These are phyloP conservation scores for Sebastolobus altivelis DNA, from an alignment of 2,797 vertebrate species.

Conservation along the genomic window DNA sequence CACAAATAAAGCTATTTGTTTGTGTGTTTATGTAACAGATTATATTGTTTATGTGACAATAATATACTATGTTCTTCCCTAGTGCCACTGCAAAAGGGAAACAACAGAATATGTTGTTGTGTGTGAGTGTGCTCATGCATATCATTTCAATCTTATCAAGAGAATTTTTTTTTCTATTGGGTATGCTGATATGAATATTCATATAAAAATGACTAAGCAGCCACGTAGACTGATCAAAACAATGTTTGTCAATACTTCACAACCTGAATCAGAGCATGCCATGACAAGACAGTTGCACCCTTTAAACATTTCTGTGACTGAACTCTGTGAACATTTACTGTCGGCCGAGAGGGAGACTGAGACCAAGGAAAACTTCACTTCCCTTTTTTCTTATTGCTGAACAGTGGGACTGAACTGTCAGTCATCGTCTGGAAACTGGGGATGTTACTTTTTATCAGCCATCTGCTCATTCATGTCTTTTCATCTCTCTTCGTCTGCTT, in stretches of 20 bases:
- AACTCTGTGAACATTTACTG: slow-evolving; percentile 11
- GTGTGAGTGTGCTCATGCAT: neutral
- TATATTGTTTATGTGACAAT: neutral
- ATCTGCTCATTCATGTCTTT: slow-evolving; percentile 30
- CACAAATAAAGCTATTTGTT: slow-evolving; percentile 4
- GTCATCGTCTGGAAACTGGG: slow-evolving; percentile 25
- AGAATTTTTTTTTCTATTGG: neutral
- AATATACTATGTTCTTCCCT: neutral
- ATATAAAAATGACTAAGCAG: neutral
- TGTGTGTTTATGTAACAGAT: slow-evolving; percentile 1
- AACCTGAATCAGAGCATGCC: neutral
- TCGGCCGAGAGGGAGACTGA: neutral
- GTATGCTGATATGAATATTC: neutral
- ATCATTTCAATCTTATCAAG: neutral
- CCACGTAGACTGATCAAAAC: neutral
- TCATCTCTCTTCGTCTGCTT: slow-evolving; percentile 9
- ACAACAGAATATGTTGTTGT: neutral
- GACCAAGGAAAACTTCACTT: neutral
- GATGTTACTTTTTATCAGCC: slow-evolving; percentile 31
- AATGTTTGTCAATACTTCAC: neutral
- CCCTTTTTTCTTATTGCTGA: neutral
- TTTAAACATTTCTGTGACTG: neutral
- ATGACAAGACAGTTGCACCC: neutral
- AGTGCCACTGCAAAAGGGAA: neutral
- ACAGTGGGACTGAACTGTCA: slow-evolving; percentile 26